phyloP scores from a whole-genome alignment of 2,888 invertebrate genomes.

The Timandra comae region DNA sequence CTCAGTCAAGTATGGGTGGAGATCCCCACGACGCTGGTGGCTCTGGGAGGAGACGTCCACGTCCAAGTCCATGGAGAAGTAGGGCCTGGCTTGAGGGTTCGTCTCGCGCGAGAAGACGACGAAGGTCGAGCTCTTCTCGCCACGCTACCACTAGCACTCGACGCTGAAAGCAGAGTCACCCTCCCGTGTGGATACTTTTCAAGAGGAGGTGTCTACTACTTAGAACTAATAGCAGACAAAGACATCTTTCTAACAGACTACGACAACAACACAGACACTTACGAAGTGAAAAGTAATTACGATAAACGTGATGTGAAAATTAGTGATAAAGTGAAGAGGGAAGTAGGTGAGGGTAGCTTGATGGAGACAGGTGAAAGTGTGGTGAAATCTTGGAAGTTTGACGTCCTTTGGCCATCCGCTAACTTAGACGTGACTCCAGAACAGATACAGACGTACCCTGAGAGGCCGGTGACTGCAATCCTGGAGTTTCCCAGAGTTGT shows the following conservation, averaged over 20 bases:
- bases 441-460: conserved; percentile 87
- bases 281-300: conserved; percentile 14
- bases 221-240: conserved; percentile 58
- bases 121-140: conserved; percentile 56
- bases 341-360: conserved; percentile 46
- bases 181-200: conserved; percentile 85
- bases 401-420: conserved; percentile 89
- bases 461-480: conserved; percentile 83
- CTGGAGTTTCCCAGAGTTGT: conserved; percentile 85
- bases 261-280: conserved; percentile 36
- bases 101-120: conserved; percentile 69
- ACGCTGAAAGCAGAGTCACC: conserved; percentile 68
- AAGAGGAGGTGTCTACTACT: conserved; percentile 79
- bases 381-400: conserved; percentile 78
- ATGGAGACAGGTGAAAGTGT: conserved; percentile 61
- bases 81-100: conserved; percentile 55
- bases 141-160: conserved; percentile 68
- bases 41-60: conserved; percentile 87
- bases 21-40: conserved; percentile 85
- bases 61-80: conserved; percentile 78
- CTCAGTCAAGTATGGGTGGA: conserved; percentile 77
- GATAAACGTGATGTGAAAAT: conserved; percentile 19
- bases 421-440: conserved; percentile 84
- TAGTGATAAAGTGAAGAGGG: conserved; percentile 28
- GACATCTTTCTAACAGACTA: conserved; percentile 45